phyloP scores from a whole-genome alignment of 1,140 invertebrate species.

The Drosophila tsacasi region DNA sequence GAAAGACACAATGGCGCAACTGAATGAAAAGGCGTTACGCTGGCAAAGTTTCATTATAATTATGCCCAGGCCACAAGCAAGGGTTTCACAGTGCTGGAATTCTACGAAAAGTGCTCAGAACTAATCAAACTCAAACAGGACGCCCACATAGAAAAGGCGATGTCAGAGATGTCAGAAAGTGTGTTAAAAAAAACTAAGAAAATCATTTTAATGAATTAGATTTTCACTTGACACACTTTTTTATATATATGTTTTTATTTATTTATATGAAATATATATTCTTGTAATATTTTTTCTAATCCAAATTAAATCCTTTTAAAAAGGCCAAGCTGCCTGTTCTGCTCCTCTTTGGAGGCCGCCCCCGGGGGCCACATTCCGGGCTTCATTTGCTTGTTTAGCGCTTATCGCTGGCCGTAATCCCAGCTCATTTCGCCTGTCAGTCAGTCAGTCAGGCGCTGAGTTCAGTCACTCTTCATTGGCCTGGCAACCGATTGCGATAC shows the following conservation, averaged over 20 bases:
- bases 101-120: constrained; percentile 37
- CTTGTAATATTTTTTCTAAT: not conserved
- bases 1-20: constrained; percentile 55
- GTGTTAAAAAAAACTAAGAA: not conserved
- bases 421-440: constrained; percentile 37
- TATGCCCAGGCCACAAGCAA: constrained; percentile 36
- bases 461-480: constrained; percentile 62
- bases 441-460: constrained; percentile 30
- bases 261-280: no score
- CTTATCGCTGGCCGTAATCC: constrained; percentile 69
- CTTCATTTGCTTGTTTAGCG: constrained; percentile 73
- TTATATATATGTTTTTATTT: no score
- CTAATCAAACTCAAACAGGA: constrained; percentile 30
- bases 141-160: no score
- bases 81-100: constrained; percentile 3
- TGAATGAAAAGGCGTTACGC: constrained; percentile 27
- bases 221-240: no score
- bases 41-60: constrained; percentile 42
- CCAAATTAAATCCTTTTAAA: constrained; percentile 4
- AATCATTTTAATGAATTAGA: not conserved
- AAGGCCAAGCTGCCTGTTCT: constrained; percentile 1
- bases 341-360: constrained; percentile 5
- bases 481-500: constrained; percentile 44
- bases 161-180: not conserved
- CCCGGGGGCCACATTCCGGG: constrained; percentile 38